Conservation (phyloP, 2,888 invertebrate genomes). For the Crematogaster levior region DNA sequence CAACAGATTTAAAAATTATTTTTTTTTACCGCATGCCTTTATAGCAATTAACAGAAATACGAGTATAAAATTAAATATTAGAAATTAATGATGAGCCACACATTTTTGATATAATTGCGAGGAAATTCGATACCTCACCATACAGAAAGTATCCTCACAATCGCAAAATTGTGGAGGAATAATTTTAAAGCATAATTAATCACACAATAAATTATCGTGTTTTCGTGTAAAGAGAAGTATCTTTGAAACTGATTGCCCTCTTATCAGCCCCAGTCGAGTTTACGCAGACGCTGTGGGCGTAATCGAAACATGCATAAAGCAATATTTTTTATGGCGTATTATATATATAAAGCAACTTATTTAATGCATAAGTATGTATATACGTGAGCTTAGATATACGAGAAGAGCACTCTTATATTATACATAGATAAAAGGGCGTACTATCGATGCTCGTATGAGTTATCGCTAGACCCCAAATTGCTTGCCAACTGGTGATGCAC, state of each 20-base stretch:
- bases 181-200: neutral
- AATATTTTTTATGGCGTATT: neutral
- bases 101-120: neutral
- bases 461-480: slow-evolving; percentile 85
- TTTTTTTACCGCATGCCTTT: too few species aligned
- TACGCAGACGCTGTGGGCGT: neutral
- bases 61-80: neutral
- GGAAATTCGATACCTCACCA: neutral
- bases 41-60: neutral
- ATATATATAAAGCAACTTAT: slow-evolving; percentile 3
- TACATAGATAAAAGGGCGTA: slow-evolving; percentile 71
- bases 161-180: neutral
- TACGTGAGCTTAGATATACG: slow-evolving; percentile 3
- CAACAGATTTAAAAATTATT: neutral
- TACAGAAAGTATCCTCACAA: neutral
- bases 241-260: neutral
- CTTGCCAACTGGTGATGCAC: slow-evolving; percentile 85
- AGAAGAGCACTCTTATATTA: slow-evolving; percentile 55
- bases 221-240: slow-evolving; percentile 2
- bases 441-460: slow-evolving; percentile 85
- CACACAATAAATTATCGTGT: neutral
- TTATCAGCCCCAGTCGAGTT: neutral
- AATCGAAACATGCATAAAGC: neutral
- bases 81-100: neutral
- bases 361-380: neutral